Percentiles rank a stretch among this genome's conserved stretches.
phyloP scores from a whole-genome alignment of 1,140 invertebrate species.

The Wasmannia auropunctata region DNA sequence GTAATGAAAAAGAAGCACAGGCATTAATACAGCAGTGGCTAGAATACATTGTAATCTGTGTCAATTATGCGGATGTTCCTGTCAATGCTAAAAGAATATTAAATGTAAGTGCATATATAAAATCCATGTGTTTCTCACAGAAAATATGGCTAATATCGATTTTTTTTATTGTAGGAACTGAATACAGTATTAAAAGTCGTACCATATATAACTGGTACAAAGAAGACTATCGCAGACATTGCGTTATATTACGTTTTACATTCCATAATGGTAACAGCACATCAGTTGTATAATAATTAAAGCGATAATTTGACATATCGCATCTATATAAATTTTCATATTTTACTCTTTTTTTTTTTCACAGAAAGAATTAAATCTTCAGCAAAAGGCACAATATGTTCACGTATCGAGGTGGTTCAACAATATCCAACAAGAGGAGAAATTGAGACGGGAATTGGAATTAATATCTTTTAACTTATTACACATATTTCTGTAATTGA shows the following conservation, averaged over 20 bases:
- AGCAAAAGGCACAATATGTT: slow-evolving; percentile 87
- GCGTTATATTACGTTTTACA: slow-evolving; percentile 86
- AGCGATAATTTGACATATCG: neutral
- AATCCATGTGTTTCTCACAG: neutral
- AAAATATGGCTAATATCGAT: neutral
- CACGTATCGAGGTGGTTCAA: slow-evolving; percentile 89
- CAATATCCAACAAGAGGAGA: slow-evolving; percentile 87
- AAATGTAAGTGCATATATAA: slow-evolving; percentile 69
- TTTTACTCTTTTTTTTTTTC: slow-evolving; percentile 64
- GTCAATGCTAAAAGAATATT: slow-evolving; percentile 78
- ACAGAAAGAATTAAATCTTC: slow-evolving; percentile 83
- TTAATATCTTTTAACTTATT: slow-evolving; percentile 86
- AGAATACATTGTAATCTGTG: slow-evolving; percentile 85
- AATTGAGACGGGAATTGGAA: slow-evolving; percentile 86
- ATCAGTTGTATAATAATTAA: neutral
- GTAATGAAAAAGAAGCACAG: slow-evolving; percentile 75
- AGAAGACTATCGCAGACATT: slow-evolving; percentile 87
- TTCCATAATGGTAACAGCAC: slow-evolving; percentile 84
- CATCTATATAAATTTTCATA: slow-evolving; percentile 67
- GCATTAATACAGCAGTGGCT: slow-evolving; percentile 85
- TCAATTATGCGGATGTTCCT: slow-evolving; percentile 84
- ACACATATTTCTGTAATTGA: slow-evolving; percentile 79
- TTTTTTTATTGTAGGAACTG: slow-evolving; percentile 83
- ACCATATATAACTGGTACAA: slow-evolving; percentile 86
- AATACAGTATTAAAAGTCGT: slow-evolving; percentile 84